phyloP scores from a whole-genome alignment of 2,113 vertebrate genomes.

The Amazona vittata region DNA sequence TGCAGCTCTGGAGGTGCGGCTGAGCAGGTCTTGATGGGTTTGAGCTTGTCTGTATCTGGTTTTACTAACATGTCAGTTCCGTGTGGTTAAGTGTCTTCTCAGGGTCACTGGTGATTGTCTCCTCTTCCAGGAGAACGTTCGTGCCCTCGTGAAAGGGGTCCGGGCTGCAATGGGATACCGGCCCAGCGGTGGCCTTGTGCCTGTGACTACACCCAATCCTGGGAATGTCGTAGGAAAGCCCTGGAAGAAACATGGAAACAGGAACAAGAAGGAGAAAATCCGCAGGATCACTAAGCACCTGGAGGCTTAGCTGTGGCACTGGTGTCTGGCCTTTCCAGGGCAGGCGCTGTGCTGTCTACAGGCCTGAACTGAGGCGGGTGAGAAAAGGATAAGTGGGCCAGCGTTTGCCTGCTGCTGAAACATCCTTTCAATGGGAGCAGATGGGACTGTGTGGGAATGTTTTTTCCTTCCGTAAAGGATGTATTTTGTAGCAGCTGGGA shows the following conservation, averaged over 20 bases:
- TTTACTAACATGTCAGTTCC: neutral
- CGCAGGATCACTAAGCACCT: conserved; percentile 89
- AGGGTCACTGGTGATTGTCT: neutral
- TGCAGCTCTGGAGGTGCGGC: neutral
- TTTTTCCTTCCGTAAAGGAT: conserved; percentile 29
- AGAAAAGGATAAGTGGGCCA: neutral
- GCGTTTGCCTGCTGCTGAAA: neutral
- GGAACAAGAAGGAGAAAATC: conserved; percentile 94
- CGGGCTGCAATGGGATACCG: conserved; percentile 89
- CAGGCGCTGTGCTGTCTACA: neutral
- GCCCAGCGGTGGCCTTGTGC: conserved; percentile 74
- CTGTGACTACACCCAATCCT: neutral
- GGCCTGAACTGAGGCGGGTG: neutral
- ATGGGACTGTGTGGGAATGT: neutral
- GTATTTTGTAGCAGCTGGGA: conserved; percentile 13
- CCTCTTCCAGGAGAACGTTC: conserved; percentile 85
- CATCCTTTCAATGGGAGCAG: conserved; percentile 7
- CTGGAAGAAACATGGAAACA: conserved; percentile 97
- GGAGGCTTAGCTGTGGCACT: conserved; percentile 78
- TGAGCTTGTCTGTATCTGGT: neutral
- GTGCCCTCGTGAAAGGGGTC: conserved; percentile 88
- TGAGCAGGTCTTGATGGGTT: neutral
- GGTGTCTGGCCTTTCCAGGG: neutral
- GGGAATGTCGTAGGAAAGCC: conserved; percentile 80
- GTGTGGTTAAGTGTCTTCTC: neutral